A percentile compares a stretch with the other conserved stretches of the same genome.
phyloP scores from a whole-genome alignment of 2,113 vertebrate species.

The Clarias macrocephalus region DNA sequence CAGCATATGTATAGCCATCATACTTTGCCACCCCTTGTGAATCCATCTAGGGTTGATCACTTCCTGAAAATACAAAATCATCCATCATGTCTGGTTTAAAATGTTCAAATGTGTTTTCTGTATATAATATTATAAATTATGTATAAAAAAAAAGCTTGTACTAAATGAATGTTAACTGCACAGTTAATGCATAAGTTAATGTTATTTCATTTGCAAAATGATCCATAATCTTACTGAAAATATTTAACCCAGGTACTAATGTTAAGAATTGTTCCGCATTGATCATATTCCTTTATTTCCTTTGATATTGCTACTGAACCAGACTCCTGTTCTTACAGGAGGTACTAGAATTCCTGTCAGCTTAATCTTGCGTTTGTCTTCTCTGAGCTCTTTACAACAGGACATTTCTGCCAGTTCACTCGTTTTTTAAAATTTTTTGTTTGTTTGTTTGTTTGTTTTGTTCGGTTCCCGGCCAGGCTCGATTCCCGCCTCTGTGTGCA shows the following conservation, averaged over 20 bases:
- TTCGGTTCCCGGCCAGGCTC: no score
- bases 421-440: not conserved
- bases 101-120: not conserved
- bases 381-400: not conserved
- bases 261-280: not conserved
- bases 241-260: not conserved
- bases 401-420: not conserved
- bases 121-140: no score
- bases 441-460: not conserved
- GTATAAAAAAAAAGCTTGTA: not conserved
- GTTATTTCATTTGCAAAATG: not conserved
- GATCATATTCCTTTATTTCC: not conserved
- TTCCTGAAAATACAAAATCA: not conserved
- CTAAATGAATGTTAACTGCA: not conserved
- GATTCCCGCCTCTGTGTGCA: no score
- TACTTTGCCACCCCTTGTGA: not conserved
- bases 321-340: constrained; percentile 5
- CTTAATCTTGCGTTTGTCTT: not conserved
- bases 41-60: not conserved
- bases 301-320: not conserved
- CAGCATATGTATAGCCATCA: not conserved
- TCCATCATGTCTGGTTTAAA: not conserved
- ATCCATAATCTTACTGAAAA: not conserved
- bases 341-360: not conserved
- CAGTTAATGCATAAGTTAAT: not conserved